phyloP scores from a whole-genome alignment of 2,888 invertebrate genomes.

The Luperina testacea region DNA sequence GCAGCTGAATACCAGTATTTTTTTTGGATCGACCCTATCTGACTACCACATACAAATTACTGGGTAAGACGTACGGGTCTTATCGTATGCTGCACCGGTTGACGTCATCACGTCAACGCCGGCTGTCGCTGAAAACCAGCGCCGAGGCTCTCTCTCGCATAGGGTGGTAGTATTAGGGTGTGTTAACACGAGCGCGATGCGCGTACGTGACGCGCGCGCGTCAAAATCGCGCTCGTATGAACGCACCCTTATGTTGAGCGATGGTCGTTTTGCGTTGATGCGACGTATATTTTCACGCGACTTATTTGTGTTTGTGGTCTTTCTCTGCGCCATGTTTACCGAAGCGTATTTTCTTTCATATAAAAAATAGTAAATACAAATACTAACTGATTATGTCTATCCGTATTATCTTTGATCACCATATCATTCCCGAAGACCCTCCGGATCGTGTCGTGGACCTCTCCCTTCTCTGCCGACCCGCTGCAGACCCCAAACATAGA shows the following conservation, averaged over 20 bases:
- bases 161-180: no score
- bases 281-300: no score
- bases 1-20: background rate
- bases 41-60: background rate
- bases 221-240: no score
- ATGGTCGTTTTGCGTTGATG: no score
- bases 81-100: no score
- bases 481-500: conserved; percentile 87
- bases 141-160: no score
- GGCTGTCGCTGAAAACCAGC: no score
- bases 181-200: no score
- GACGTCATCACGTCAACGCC: no score
- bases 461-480: conserved; percentile 83
- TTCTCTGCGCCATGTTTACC: background rate
- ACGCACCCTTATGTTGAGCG: no score
- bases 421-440: conserved; percentile 85
- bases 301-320: background rate
- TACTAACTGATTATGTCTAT: conserved; percentile 81
- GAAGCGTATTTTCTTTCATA: background rate
- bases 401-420: conserved; percentile 85
- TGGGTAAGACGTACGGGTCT: background rate
- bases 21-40: background rate
- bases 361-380: background rate
- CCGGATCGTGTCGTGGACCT: conserved; percentile 83
- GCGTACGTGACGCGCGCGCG: no score